Evolutionary conservation across 2,113 vertebrate genomes (phyloP).

Genomic region (Etheostoma spectabile): DNA sequence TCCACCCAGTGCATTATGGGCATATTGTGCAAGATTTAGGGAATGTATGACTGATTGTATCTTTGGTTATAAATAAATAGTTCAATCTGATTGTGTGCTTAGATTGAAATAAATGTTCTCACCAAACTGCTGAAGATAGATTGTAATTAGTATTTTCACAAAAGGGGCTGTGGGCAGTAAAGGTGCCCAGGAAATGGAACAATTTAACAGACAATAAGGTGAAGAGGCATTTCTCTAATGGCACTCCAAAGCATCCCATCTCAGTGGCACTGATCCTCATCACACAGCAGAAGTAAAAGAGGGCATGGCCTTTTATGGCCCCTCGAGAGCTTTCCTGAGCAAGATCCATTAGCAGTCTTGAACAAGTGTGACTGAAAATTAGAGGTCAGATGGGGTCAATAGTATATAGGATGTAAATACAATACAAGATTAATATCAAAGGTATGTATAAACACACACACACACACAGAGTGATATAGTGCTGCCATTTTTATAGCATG

Average conservation of each 20-base stretch:
- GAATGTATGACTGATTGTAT: conserved; percentile 2
- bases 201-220: conserved; percentile 71
- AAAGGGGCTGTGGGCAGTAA: conserved; percentile 38
- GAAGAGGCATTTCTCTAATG: conserved; percentile 70
- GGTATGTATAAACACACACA: not conserved
- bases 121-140: conserved; percentile 22
- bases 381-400: conserved; percentile 7
- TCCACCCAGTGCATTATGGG: conserved; percentile 1
- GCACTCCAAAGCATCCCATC: conserved; percentile 57
- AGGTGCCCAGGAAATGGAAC: conserved; percentile 72
- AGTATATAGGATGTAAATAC: not conserved
- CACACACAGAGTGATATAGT: not conserved
- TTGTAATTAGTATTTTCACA: conserved; percentile 58
- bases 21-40: not conserved
- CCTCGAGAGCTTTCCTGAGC: conserved; percentile 30
- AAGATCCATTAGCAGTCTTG: conserved; percentile 28
- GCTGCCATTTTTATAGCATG: not conserved
- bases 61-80: conserved; percentile 36
- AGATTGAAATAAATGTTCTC: conserved; percentile 40
- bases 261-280: conserved; percentile 37
- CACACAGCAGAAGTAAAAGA: conserved; percentile 31
- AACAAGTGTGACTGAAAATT: conserved; percentile 6
- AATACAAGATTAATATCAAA: not conserved
- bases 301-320: conserved; percentile 12
- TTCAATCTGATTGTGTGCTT: conserved; percentile 25